A percentile compares a stretch with the other conserved stretches of the same genome.
Evolutionary conservation across 2,797 vertebrate species (phyloP).

Genomic region (Otolemur crassicaudatus): DNA sequence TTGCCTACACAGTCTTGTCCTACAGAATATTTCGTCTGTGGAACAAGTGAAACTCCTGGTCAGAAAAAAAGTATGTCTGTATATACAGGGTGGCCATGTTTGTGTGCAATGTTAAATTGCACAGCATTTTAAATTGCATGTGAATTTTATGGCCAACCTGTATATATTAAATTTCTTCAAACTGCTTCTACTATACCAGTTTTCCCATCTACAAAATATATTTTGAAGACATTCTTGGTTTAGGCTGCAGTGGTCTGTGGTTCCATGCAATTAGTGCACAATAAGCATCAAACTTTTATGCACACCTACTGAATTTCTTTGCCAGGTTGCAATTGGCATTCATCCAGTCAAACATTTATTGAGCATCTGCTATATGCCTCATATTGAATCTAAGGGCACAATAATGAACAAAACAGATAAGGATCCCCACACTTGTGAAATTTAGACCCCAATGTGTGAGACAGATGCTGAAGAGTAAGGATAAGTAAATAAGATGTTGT

Average conservation of each 20-base stretch:
- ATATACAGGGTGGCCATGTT: too few relatives aligned
- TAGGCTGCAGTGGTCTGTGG: background rate
- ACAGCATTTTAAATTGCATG: too few relatives aligned
- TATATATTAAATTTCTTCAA: background rate
- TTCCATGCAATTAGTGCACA: background rate
- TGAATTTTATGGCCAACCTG: too few relatives aligned
- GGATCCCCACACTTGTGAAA: background rate
- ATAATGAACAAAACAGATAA: background rate
- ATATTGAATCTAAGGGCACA: background rate
- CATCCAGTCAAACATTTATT: background rate
- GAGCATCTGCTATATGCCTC: background rate
- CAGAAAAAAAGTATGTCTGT: background rate
- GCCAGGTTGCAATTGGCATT: background rate
- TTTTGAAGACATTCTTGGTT: background rate
- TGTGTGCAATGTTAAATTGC: too few relatives aligned
- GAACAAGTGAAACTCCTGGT: background rate
- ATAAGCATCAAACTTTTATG: constrained; percentile 29
- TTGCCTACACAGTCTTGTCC: background rate
- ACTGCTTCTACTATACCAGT: background rate
- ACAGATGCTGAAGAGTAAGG: background rate
- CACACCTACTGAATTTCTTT: background rate
- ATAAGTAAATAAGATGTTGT: background rate
- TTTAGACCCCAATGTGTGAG: background rate
- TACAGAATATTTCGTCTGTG: background rate
- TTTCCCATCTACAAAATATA: background rate